phyloP scores from a whole-genome alignment of 53 echinoderm and acorn worm species.

The Echinarachnius parma region DNA sequence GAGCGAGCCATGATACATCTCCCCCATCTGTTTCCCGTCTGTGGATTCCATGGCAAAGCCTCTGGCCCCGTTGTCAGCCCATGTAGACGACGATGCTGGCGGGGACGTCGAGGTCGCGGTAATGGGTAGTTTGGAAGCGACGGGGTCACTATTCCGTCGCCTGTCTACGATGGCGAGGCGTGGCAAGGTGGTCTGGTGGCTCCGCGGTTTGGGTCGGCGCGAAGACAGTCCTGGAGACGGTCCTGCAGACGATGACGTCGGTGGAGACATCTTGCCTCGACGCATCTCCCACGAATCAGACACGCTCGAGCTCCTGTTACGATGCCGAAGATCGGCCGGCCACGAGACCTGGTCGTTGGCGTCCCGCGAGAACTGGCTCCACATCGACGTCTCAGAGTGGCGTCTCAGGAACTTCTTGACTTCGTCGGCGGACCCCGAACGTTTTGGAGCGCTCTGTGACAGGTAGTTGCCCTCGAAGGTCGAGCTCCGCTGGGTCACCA shows the following conservation, averaged over 20 bases:
- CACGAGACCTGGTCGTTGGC: background rate
- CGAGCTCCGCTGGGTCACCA: slow-evolving; percentile 5
- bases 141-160: slow-evolving; percentile 23
- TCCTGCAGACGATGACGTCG: background rate
- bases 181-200: background rate
- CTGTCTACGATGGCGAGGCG: slow-evolving; percentile 1
- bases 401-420: slow-evolving; percentile 2
- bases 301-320: too few species aligned
- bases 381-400: slow-evolving; percentile 20
- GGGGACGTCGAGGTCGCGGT: background rate
- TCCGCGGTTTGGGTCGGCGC: background rate
- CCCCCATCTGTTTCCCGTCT: slow-evolving; percentile 13
- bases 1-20: slow-evolving; percentile 34
- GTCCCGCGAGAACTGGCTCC: slow-evolving; percentile 6
- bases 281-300: too few species aligned
- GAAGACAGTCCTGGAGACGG: background rate
- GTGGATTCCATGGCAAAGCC: background rate
- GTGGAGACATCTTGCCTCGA: background rate
- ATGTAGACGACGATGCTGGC: too few species aligned
- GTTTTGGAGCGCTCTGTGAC: background rate
- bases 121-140: background rate
- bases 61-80: background rate
- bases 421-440: background rate
- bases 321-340: background rate
- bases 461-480: too few species aligned